Evolutionary conservation across 1,140 invertebrate genomes (phyloP).

Genomic region (Homalodisca vitripennis): DNA sequence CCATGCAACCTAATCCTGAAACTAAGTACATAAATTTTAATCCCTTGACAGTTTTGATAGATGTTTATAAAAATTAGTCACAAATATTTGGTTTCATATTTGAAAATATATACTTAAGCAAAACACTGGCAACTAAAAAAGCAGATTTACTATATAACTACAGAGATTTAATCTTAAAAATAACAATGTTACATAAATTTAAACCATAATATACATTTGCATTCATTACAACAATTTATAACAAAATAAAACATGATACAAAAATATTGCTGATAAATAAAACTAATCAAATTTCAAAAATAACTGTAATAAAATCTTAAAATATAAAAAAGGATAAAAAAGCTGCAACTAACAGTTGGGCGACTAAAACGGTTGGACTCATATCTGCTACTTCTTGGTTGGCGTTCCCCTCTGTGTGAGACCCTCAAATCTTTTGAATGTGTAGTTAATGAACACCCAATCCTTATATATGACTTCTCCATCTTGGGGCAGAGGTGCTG

Average conservation of each 20-base stretch:
- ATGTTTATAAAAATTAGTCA: constrained; percentile 19
- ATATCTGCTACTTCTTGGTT: constrained; percentile 63
- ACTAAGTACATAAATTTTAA: too few species aligned
- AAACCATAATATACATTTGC: neutral
- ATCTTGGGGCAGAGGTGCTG: constrained; percentile 76
- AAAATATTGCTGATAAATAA: constrained; percentile 21
- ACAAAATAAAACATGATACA: constrained; percentile 13
- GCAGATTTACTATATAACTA: constrained; percentile 3
- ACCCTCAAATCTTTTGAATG: constrained; percentile 98
- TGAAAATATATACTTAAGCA: constrained; percentile 3
- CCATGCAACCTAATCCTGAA: too few species aligned
- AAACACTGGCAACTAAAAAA: constrained; percentile 4
- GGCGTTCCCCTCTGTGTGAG: constrained; percentile 83
- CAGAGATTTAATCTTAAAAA: neutral
- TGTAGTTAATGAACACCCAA: constrained; percentile 99
- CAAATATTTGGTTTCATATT: neutral
- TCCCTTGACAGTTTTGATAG: too few species aligned
- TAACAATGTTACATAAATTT: neutral
- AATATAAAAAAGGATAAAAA: neutral
- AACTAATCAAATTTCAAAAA: constrained; percentile 14
- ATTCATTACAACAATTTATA: neutral
- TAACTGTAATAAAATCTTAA: constrained; percentile 18
- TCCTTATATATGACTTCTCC: constrained; percentile 90
- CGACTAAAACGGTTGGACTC: neutral
- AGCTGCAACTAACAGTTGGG: neutral